These are phyloP conservation scores for Pao palembangensis DNA, from an alignment of 2,113 vertebrate species.

Conservation along the genomic window DNA sequence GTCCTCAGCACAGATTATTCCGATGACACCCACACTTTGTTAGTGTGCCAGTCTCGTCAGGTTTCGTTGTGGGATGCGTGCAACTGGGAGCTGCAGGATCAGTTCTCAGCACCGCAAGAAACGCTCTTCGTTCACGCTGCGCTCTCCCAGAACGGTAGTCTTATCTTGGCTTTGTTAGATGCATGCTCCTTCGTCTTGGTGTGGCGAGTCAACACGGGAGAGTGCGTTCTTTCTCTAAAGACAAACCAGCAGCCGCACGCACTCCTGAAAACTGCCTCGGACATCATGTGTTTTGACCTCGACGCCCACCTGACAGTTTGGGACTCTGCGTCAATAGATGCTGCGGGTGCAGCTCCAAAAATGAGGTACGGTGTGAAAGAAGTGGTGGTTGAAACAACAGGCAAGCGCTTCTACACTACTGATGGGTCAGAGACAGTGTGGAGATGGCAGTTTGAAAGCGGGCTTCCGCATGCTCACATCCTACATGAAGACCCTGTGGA, in stretches of 20 bases:
- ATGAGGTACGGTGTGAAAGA: conserved; percentile 52
- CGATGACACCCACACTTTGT: conserved; percentile 39
- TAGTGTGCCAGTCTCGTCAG: conserved; percentile 68
- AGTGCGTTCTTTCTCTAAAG: conserved; percentile 74
- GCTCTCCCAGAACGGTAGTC: conserved; percentile 60
- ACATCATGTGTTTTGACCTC: conserved; percentile 54
- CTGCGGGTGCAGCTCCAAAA: conserved; percentile 59
- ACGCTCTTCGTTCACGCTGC: conserved; percentile 64
- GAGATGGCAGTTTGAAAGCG: conserved; percentile 64
- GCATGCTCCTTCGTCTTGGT: conserved; percentile 61
- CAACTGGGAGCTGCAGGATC: conserved; percentile 60
- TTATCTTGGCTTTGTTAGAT: conserved; percentile 72
- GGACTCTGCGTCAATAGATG: conserved; percentile 68
- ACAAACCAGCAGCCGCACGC: conserved; percentile 19
- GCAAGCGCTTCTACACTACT: conserved; percentile 65
- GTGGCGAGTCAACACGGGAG: conserved; percentile 71
- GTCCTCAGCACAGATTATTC: conserved; percentile 64
- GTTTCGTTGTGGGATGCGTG: conserved; percentile 68
- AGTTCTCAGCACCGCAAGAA: conserved; percentile 63
- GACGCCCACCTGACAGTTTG: conserved; percentile 63
- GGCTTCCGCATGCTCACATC: conserved; percentile 52
- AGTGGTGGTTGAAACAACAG: conserved; percentile 53
- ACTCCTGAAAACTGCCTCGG: conserved; percentile 59
- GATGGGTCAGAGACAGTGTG: conserved; percentile 73
- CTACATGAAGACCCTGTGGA: conserved; percentile 66